Conservation (phyloP, 2,888 invertebrate genomes). For the Agrochola lota region DNA sequence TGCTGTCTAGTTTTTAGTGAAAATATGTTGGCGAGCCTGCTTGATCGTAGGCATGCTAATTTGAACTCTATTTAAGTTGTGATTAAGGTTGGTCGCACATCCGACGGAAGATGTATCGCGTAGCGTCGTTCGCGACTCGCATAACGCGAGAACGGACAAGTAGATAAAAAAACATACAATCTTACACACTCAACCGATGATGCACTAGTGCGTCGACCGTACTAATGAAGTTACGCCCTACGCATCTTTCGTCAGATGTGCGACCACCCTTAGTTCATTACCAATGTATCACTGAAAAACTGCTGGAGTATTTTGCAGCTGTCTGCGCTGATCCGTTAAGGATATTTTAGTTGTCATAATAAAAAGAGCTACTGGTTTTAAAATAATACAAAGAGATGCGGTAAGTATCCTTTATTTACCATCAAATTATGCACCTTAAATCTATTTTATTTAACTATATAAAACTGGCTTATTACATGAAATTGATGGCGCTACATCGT, state of each 20-base stretch:
- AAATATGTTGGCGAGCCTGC: too few relatives aligned
- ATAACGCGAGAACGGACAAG: too few relatives aligned
- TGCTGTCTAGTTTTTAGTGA: too few relatives aligned
- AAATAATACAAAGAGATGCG: constrained; percentile 73
- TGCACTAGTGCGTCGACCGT: neutral
- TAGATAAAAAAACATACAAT: too few relatives aligned
- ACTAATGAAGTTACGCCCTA: neutral
- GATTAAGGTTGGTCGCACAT: neutral
- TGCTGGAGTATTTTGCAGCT: neutral
- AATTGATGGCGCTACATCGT: constrained; percentile 76
- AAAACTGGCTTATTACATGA: constrained; percentile 84
- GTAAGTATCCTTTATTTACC: constrained; percentile 88
- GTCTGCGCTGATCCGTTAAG: neutral
- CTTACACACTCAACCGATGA: too few relatives aligned
- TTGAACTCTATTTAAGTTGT: too few relatives aligned
- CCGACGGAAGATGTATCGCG: too few relatives aligned
- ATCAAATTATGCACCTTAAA: constrained; percentile 85
- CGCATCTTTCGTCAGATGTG: neutral
- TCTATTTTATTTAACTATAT: constrained; percentile 81
- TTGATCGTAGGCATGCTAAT: too few relatives aligned
- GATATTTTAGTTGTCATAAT: neutral
- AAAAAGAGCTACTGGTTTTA: neutral
- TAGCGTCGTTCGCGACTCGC: too few relatives aligned
- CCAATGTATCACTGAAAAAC: neutral
- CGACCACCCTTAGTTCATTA: neutral